These are phyloP conservation scores for Cebus imitator DNA, from an alignment of 2,113 vertebrate species.

Conservation along the genomic window DNA sequence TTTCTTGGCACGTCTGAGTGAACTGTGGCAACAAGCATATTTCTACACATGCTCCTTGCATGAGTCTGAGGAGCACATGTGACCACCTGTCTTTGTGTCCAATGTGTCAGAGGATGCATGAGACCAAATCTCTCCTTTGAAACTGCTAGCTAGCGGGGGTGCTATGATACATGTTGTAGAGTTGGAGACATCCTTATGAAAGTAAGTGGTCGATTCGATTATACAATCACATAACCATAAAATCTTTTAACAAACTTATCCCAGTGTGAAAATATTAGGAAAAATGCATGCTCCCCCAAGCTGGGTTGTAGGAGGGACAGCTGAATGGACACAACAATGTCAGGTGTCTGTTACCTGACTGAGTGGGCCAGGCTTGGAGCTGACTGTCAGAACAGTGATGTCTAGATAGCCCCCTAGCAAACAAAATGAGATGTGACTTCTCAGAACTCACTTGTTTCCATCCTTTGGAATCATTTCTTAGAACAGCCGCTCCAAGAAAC, in stretches of 20 bases:
- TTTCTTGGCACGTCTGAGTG: not conserved
- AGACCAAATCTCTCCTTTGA: not conserved
- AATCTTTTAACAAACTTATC: not conserved
- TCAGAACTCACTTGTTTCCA: not conserved
- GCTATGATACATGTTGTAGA: accelerated
- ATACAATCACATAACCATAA: too few species aligned
- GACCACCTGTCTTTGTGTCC: not conserved
- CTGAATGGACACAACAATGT: not conserved
- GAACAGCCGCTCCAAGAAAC: not conserved
- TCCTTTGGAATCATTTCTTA: not conserved
- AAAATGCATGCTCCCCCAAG: accelerated
- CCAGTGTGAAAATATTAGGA: too few species aligned
- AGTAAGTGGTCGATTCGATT: accelerated
- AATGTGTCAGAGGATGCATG: not conserved
- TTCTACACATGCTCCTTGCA: not conserved
- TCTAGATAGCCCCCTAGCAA: too few species aligned
- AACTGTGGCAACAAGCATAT: not conserved
- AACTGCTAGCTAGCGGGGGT: not conserved
- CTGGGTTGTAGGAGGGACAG: not conserved
- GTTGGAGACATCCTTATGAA: not conserved
- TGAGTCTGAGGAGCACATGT: not conserved
- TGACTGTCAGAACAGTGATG: not conserved
- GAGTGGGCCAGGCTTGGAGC: not conserved
- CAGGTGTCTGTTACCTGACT: too few species aligned
- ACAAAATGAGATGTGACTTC: not conserved